Evolutionary conservation across 1,140 invertebrate species (phyloP), one percentile per base, ranked within the genome.

Genomic region (Drosophila yakuba): DNA sequence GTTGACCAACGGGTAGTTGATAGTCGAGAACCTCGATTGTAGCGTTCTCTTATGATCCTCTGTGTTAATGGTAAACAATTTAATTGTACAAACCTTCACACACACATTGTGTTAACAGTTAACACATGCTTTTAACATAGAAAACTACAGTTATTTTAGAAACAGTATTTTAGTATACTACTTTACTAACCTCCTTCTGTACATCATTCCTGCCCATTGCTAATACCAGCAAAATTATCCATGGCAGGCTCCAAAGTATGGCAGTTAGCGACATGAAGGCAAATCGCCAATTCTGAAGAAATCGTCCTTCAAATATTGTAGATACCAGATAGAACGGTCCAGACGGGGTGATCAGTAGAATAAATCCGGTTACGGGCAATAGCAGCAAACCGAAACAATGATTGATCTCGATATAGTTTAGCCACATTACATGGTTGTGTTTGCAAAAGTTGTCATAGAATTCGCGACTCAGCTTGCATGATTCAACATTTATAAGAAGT

Each of bases 171-270:
- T 28, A 32, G 8, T 39, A 39, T 4, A 39, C 28, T 5, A 17
- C 11, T 25, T 15, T 17, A 71, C 67, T 69, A 50, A 71, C 67
- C 64, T 71, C 67, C 43, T 17, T 28, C n/a, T 71, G 50, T 1
- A 71, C 50, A 48, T 57, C 36, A 11, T n/a, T 69, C 1, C 28
- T 39, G 12, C 41, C 67, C 63, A 71, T 71, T 8, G 43, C 10
- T 4, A 69, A 17, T 10, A 56, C 41, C 11, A 71, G 35, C 50
- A 71, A 17, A 1, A 1, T 8, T 10, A 56, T 43, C 67, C 67
- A 71, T 0, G 67, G 67, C 17, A 71, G 1, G 7, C 64, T 57
- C 67, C 67, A 71, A 36, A 55, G n/a, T 10, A 1, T 0, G 7
- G 41, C 17, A 3, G 67, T 71, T 1, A 57, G 1, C 3, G 48